Evolutionary conservation across 2,888 invertebrate species (phyloP).

Genomic region (Tiliacea aurago): DNA sequence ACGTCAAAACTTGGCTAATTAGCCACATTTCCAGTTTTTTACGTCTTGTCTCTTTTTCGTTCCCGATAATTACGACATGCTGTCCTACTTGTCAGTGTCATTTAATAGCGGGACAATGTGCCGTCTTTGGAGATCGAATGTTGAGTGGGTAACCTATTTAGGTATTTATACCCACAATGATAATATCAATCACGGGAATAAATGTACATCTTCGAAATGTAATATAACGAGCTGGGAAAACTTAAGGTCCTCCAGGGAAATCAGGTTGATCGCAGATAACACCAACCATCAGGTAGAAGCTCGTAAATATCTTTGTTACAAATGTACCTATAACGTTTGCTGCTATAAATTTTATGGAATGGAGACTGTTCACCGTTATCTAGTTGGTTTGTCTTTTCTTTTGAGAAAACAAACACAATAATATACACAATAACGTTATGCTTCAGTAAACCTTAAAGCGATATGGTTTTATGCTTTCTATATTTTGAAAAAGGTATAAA

Average conservation of each 20-base stretch:
- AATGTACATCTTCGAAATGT: conserved; percentile 51
- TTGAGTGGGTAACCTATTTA: too few relatives aligned
- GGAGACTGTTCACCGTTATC: conserved; percentile 53
- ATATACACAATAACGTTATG: conserved; percentile 9
- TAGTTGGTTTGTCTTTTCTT: conserved; percentile 42
- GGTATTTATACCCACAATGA: conserved; percentile 13
- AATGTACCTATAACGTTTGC: conserved; percentile 50
- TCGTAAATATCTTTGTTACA: conserved; percentile 59
- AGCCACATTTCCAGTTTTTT: too few relatives aligned
- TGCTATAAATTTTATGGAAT: conserved; percentile 55
- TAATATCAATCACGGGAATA: conserved; percentile 52
- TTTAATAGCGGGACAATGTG: too few relatives aligned
- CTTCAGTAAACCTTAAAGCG: conserved; percentile 1
- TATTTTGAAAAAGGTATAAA: background rate
- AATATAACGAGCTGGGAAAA: conserved; percentile 59
- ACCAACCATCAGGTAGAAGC: conserved; percentile 45
- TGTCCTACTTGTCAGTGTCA: too few relatives aligned
- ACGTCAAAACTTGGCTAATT: too few relatives aligned
- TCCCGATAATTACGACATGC: too few relatives aligned
- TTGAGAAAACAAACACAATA: conserved; percentile 26
- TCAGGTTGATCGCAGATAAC: conserved; percentile 62
- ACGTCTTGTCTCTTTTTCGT: too few relatives aligned
- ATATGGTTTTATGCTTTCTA: too few relatives aligned
- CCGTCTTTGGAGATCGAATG: too few relatives aligned
- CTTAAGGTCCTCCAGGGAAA: conserved; percentile 60